Conservation (phyloP, 2,113 vertebrate genomes). For the Gnathonemus echidnorhynchus region DNA sequence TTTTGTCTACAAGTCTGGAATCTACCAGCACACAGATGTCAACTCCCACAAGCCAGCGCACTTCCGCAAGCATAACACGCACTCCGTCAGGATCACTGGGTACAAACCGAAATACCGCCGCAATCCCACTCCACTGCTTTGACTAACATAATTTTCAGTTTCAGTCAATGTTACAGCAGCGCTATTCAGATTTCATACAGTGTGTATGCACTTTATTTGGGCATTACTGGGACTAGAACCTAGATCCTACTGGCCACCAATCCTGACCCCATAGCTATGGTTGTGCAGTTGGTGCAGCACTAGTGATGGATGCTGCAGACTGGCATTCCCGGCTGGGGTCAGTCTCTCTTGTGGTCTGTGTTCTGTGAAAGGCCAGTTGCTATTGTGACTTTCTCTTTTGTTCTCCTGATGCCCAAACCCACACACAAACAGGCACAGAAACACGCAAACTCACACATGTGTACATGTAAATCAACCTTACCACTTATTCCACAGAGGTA, state of each 20-base stretch:
- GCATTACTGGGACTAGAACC: neutral
- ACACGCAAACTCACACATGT: neutral
- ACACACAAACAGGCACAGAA: neutral
- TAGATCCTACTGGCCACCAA: neutral
- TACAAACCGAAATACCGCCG: constrained; percentile 50
- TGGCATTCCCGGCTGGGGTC: neutral
- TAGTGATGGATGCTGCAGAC: neutral
- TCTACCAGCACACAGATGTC: constrained; percentile 81
- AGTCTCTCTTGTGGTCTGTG: neutral
- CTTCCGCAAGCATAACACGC: constrained; percentile 80
- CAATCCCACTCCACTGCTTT: neutral
- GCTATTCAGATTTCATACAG: neutral
- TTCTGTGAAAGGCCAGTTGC: neutral
- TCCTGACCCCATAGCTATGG: neutral
- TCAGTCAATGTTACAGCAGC: neutral
- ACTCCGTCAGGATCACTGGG: constrained; percentile 91
- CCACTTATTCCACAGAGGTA: neutral
- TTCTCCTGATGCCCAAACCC: neutral
- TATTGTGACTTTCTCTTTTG: neutral
- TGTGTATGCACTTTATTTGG: neutral
- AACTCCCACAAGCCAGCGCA: constrained; percentile 63
- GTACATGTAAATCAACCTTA: neutral
- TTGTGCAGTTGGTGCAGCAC: neutral
- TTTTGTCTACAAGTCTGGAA: constrained; percentile 82
- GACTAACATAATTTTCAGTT: neutral